Conservation (phyloP, 2,797 vertebrate species). For the Erethizon dorsatum region DNA sequence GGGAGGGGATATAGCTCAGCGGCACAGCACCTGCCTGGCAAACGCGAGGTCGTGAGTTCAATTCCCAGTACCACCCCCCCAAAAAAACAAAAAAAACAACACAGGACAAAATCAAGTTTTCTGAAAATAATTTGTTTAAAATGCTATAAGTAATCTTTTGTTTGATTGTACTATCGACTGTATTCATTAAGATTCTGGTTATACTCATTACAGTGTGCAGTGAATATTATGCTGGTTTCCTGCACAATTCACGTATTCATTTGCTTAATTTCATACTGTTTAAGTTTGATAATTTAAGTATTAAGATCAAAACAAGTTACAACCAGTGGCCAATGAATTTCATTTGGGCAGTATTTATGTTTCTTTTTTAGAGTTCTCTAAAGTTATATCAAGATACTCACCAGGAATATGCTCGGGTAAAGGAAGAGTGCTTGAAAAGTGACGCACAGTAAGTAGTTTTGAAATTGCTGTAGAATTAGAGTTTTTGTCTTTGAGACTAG, state of each 20-base stretch:
- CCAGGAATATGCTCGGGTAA: constrained; percentile 91
- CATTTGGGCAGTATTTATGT: constrained; percentile 15
- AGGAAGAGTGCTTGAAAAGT: constrained; percentile 91
- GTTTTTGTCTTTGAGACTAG: not conserved
- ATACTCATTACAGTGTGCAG: not conserved
- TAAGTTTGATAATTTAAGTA: not conserved
- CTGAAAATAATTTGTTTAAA: not conserved
- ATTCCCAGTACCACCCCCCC: too few relatives aligned
- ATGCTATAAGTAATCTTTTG: not conserved
- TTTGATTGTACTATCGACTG: not conserved
- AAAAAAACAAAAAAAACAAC: too few relatives aligned
- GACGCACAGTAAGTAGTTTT: constrained; percentile 91
- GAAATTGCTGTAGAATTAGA: not conserved
- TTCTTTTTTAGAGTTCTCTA: constrained; percentile 90
- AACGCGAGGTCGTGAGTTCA: too few relatives aligned
- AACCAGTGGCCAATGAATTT: not conserved
- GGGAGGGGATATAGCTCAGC: too few relatives aligned
- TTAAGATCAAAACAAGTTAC: not conserved
- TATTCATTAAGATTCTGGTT: not conserved
- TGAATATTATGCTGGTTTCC: not conserved
- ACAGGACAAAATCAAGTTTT: not conserved
- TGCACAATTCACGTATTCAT: not conserved
- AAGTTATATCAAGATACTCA: constrained; percentile 91
- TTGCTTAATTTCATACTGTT: not conserved
- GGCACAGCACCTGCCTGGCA: too few relatives aligned